phyloP scores from a whole-genome alignment of 2,797 vertebrate genomes.

The Phalanger gymnotis region DNA sequence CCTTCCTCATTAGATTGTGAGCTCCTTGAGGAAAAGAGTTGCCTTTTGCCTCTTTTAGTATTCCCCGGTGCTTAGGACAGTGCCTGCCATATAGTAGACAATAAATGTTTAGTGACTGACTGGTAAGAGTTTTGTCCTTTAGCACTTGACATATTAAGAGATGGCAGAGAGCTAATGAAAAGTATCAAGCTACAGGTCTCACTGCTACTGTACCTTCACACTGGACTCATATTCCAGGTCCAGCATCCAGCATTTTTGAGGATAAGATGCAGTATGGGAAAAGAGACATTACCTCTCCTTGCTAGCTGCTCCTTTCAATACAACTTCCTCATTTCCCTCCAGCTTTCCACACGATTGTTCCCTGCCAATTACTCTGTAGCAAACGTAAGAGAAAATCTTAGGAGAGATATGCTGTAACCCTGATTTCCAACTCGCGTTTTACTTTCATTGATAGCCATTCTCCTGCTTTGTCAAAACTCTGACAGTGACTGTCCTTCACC shows the following conservation, averaged over 20 bases:
- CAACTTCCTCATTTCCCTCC: neutral
- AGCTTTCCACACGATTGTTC: neutral
- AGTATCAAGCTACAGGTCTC: neutral
- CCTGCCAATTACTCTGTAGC: neutral
- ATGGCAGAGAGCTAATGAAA: neutral
- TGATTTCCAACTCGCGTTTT: neutral
- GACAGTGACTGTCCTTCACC: neutral
- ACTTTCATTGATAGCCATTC: neutral
- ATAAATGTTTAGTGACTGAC: neutral
- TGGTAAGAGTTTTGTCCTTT: neutral
- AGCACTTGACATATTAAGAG: neutral
- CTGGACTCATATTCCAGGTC: neutral
- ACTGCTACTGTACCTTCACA: neutral
- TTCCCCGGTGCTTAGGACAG: neutral
- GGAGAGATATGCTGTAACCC: neutral
- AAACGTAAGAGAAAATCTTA: neutral
- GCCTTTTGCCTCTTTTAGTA: neutral
- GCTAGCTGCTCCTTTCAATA: neutral
- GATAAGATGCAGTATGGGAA: neutral
- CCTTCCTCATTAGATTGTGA: neutral
- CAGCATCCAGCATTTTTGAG: neutral
- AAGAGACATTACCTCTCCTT: neutral
- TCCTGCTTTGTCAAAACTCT: neutral
- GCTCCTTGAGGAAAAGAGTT: neutral
- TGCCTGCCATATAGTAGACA: neutral